Evolutionary conservation across 2,113 vertebrate genomes (phyloP).

Genomic region (Otocyon megalotis): DNA sequence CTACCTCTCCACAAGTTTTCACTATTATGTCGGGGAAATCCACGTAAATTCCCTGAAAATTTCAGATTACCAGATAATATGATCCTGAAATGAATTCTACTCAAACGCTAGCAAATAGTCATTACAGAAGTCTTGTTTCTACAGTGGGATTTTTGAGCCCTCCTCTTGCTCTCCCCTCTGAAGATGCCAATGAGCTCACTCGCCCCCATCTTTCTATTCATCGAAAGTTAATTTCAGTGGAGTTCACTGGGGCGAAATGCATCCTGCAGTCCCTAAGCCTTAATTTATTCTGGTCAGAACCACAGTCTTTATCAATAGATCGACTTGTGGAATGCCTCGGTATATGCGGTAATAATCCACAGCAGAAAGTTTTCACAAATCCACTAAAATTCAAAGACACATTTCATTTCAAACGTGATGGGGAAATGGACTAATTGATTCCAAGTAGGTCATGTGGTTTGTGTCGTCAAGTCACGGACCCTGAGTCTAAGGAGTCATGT

Average conservation of each 20-base stretch:
- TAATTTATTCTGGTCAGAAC: constrained; percentile 7
- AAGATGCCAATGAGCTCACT: neutral
- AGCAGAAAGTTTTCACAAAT: constrained; percentile 24
- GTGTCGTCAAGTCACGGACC: neutral
- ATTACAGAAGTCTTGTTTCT: neutral
- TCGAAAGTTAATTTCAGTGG: neutral
- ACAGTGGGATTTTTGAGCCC: neutral
- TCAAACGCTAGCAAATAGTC: neutral
- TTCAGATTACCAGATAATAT: neutral
- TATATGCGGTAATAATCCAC: neutral
- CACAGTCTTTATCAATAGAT: neutral
- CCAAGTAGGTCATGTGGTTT: neutral
- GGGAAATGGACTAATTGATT: neutral
- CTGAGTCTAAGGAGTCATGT: neutral
- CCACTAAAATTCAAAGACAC: neutral
- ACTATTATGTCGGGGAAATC: neutral
- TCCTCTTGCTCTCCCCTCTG: neutral
- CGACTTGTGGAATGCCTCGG: constrained; percentile 12
- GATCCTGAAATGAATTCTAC: neutral
- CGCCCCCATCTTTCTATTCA: neutral
- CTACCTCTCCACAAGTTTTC: neutral
- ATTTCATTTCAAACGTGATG: neutral
- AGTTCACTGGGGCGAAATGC: neutral
- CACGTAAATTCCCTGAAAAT: neutral
- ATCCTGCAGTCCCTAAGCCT: neutral